These are phyloP conservation scores for Tragelaphus eurycerus DNA, from an alignment of 2,797 vertebrate species.

Conservation along the genomic window DNA sequence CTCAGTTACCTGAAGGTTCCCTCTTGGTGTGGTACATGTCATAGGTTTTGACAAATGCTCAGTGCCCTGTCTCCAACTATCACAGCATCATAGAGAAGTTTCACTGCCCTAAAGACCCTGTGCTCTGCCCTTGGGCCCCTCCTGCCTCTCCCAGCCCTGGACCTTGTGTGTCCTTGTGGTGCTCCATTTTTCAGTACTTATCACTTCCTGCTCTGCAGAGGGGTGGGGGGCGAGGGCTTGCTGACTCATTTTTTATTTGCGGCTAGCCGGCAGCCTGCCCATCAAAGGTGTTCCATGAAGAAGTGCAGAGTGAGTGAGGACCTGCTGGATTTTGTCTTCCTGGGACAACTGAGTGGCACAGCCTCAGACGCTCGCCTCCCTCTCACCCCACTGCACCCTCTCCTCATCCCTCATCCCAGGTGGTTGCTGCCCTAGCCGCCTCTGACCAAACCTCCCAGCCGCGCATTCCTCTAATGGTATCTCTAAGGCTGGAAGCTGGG, in stretches of 20 bases:
- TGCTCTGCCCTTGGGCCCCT: not conserved
- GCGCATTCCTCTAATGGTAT: not conserved
- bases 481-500: not conserved
- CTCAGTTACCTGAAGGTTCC: rapidly evolving
- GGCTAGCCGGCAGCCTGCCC: rapidly evolving
- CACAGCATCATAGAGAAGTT: rapidly evolving
- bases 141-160: not conserved
- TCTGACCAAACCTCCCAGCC: not conserved
- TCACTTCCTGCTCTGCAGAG: not conserved
- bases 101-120: not conserved
- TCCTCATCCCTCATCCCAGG: not conserved
- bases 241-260: not conserved
- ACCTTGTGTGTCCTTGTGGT: not conserved
- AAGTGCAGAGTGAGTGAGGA: too few species aligned
- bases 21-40: too few species aligned
- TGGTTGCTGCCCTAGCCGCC: not conserved
- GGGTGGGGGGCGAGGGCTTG: not conserved
- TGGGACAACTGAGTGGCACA: not conserved
- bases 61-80: not conserved
- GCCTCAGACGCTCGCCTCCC: not conserved
- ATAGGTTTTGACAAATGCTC: not conserved
- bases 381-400: rapidly evolving
- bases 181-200: not conserved
- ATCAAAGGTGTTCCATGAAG: not conserved
- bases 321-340: not conserved